Percentiles rank a stretch among this genome's conserved stretches.
These are phyloP conservation scores for Phocoena phocoena DNA, from an alignment of 2,113 vertebrate species.

Conservation along the genomic window DNA sequence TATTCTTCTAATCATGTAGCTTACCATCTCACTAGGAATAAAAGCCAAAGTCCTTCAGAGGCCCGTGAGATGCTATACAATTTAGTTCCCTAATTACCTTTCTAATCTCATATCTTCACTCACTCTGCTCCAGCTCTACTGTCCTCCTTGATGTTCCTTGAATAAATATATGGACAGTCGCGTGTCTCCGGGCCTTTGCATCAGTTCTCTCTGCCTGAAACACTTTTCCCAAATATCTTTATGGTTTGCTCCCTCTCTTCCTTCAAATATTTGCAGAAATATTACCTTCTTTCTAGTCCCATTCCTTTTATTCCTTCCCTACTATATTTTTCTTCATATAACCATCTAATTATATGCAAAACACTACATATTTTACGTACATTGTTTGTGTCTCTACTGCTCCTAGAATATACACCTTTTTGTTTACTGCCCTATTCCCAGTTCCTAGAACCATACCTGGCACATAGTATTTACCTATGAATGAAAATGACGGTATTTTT, in stretches of 20 bases:
- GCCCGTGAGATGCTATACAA: background rate
- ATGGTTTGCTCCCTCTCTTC: background rate
- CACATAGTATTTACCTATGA: background rate
- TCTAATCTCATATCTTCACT: background rate
- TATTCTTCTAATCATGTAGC: background rate
- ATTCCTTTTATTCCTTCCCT: background rate
- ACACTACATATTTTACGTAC: background rate
- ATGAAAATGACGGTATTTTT: background rate
- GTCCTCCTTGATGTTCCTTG: background rate
- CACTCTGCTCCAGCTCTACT: background rate
- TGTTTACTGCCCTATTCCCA: background rate
- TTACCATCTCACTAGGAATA: background rate
- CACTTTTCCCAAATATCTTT: background rate
- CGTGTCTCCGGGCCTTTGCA: background rate
- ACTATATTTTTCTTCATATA: constrained; percentile 3
- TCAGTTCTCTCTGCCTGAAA: background rate
- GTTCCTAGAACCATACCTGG: background rate
- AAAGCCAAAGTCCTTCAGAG: background rate
- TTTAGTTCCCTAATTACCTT: background rate
- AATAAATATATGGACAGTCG: background rate
- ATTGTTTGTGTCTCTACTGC: background rate
- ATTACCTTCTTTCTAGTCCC: background rate
- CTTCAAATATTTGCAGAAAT: background rate
- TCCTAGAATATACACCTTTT: background rate
- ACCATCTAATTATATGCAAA: background rate